Evolutionary conservation across 2,888 invertebrate genomes (phyloP).

Genomic region (Campoplex capitator): DNA sequence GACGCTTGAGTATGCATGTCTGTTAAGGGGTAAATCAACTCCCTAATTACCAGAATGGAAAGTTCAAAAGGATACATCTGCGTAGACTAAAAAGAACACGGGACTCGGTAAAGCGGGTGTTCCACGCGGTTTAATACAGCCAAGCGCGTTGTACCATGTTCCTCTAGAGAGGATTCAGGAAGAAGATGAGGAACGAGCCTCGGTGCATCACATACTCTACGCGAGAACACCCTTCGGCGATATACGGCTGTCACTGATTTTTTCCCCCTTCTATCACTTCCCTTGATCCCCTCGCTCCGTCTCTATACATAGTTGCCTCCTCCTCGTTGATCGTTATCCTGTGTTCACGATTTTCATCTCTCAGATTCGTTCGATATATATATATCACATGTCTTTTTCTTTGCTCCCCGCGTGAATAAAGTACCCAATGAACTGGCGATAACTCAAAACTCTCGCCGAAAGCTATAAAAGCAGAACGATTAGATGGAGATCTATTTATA

Average conservation of each 20-base stretch:
- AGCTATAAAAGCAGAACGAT: conserved; percentile 23
- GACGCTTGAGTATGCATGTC: neutral
- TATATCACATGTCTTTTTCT: conserved; percentile 7
- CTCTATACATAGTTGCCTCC: neutral
- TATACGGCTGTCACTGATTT: conserved; percentile 48
- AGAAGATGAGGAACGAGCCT: neutral
- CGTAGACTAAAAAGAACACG: conserved; percentile 19
- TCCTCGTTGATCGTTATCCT: conserved; percentile 42
- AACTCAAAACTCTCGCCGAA: conserved; percentile 7
- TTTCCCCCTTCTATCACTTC: conserved; percentile 8
- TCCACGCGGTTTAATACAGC: conserved; percentile 52
- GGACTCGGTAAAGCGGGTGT: conserved; percentile 34
- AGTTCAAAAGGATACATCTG: conserved; percentile 65
- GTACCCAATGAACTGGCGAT: conserved; percentile 23
- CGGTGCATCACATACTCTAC: conserved; percentile 41
- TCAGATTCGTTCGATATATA: neutral
- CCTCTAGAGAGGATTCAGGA: conserved; percentile 17
- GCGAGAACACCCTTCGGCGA: conserved; percentile 45
- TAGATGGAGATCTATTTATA: neutral
- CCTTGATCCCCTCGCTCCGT: neutral
- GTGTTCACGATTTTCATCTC: conserved; percentile 48
- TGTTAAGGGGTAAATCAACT: conserved; percentile 22
- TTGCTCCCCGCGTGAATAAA: conserved; percentile 15
- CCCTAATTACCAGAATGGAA: conserved; percentile 68
- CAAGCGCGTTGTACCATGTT: conserved; percentile 38